Conservation (phyloP, 2,888 invertebrate genomes). For the Muschampia plurimacula region DNA sequence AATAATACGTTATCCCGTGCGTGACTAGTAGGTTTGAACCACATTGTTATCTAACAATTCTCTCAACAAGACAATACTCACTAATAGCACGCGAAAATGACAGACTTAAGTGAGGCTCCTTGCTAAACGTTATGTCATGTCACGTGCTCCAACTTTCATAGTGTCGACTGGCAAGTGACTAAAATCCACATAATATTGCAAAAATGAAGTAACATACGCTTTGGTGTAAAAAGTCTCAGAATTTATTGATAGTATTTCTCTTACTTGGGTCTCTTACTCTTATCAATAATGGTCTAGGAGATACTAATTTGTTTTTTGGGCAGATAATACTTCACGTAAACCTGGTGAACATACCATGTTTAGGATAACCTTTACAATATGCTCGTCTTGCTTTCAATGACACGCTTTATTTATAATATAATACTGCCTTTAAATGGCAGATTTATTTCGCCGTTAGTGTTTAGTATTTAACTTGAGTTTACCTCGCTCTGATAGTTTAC, state of each 20-base stretch:
- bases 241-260: slow-evolving; percentile 49
- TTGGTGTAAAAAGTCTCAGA: slow-evolving; percentile 21
- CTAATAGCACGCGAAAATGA: slow-evolving; percentile 60
- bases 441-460: slow-evolving; percentile 38
- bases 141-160: slow-evolving; percentile 53
- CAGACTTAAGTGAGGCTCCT: slow-evolving; percentile 55
- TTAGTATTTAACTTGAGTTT: slow-evolving; percentile 44
- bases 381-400: background rate
- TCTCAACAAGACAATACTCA: slow-evolving; percentile 57
- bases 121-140: slow-evolving; percentile 51
- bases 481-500: slow-evolving; percentile 43
- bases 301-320: background rate
- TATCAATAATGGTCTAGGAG: background rate
- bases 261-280: background rate
- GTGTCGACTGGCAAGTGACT: slow-evolving; percentile 50
- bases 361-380: background rate
- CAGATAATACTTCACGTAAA: slow-evolving; percentile 3
- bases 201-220: background rate
- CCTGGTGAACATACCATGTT: background rate
- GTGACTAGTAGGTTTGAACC: slow-evolving; percentile 58
- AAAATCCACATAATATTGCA: background rate
- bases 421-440: slow-evolving; percentile 13
- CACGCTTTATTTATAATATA: slow-evolving; percentile 34
- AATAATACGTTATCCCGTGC: slow-evolving; percentile 51
- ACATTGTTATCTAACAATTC: slow-evolving; percentile 54